Percentiles rank a stretch among this genome's conserved stretches.
phyloP scores from a whole-genome alignment of 2,888 invertebrate species.

The Microplitis manilae region DNA sequence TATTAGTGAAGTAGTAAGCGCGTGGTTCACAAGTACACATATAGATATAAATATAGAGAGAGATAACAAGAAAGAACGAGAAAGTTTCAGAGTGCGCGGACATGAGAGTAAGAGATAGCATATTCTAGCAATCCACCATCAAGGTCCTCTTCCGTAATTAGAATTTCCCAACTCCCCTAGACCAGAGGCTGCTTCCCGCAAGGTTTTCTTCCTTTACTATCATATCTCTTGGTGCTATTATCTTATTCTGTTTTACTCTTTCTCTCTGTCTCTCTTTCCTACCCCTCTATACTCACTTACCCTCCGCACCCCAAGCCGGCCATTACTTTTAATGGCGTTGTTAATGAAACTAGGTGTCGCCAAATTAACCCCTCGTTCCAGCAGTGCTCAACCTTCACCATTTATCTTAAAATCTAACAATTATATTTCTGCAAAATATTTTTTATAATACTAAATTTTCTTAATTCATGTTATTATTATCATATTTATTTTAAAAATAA shows the following conservation, averaged over 20 bases:
- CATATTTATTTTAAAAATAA: no score
- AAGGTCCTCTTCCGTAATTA: slow-evolving; percentile 64
- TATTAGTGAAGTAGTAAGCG: not conserved
- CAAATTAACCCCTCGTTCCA: slow-evolving; percentile 70
- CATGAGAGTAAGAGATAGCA: slow-evolving; percentile 33
- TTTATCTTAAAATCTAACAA: not conserved
- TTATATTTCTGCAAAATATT: not conserved
- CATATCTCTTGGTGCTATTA: not conserved
- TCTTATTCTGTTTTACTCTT: slow-evolving; percentile 27
- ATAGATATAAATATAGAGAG: not conserved
- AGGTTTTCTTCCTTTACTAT: slow-evolving; percentile 33
- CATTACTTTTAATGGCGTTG: slow-evolving; percentile 71
- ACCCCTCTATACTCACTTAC: slow-evolving; percentile 47
- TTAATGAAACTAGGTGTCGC: slow-evolving; percentile 71
- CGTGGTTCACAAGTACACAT: not conserved
- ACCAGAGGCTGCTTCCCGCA: slow-evolving; percentile 35
- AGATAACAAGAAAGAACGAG: slow-evolving; percentile 2
- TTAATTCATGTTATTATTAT: no score
- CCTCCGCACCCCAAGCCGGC: slow-evolving; percentile 58
- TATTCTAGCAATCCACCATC: slow-evolving; percentile 49
- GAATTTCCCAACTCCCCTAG: slow-evolving; percentile 57
- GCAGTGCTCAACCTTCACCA: slow-evolving; percentile 62
- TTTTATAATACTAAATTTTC: not conserved
- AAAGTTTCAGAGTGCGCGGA: not conserved
- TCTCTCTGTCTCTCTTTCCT: slow-evolving; percentile 51